These are phyloP conservation scores for Hyaena hyaena DNA, from an alignment of 2,113 vertebrate genomes.

Conservation along the genomic window DNA sequence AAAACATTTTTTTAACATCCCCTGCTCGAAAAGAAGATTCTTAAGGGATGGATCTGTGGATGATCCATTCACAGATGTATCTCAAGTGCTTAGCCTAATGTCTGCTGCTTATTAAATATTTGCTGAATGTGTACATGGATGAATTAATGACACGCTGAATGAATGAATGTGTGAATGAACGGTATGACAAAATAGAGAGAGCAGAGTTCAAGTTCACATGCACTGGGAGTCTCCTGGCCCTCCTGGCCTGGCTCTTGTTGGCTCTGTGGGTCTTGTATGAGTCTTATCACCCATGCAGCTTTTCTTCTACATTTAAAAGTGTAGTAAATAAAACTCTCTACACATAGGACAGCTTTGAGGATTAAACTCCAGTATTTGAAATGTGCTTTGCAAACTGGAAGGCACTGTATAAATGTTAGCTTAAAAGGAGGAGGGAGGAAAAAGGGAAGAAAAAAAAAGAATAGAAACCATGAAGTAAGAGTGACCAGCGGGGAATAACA, in stretches of 20 bases:
- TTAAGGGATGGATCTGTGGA: background rate
- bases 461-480: background rate
- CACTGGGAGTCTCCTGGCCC: background rate
- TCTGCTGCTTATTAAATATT: background rate
- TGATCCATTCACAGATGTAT: background rate
- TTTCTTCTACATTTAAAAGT: background rate
- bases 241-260: background rate
- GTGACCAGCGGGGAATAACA: background rate
- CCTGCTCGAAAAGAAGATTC: background rate
- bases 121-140: background rate
- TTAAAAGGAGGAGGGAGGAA: background rate
- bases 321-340: conserved; percentile 2
- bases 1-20: background rate
- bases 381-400: conserved; percentile 40
- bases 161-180: background rate
- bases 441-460: background rate
- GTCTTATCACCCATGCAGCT: background rate
- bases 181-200: background rate
- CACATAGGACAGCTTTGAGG: background rate
- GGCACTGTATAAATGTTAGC: conserved; percentile 26
- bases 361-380: background rate
- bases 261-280: background rate
- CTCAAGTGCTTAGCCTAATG: background rate
- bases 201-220: background rate
- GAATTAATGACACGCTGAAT: background rate